Base-by-base conservation (phyloP, 2,797 vertebrate genomes). In the Urosaurus nigricauda region DNA sequence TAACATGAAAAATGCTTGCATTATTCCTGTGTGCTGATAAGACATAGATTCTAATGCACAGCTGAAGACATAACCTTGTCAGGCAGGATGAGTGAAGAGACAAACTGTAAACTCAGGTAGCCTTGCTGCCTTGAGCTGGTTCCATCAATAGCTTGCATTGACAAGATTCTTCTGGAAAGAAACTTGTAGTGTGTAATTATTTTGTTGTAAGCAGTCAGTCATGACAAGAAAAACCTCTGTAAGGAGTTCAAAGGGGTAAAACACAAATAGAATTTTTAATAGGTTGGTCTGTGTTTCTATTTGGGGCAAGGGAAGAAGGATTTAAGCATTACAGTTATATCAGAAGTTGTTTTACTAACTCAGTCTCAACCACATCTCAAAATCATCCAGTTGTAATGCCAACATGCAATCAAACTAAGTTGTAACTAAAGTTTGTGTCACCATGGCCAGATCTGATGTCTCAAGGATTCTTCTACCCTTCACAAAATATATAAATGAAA, bases 121-220 rank as follows among this genome's bases (percentile, higher is more conserved):
- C 65, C 71, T 73, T n/a, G 74, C 40, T 86, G 86, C 73, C 12
- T 53, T 85, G 71, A 88, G 47, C 51, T 43, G 71, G 68, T 77
- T 85, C 63, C 87, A 83, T 74, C 79, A 91, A n/a, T 79, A 65
- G 43, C 73, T 86, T 79, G 43, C 79, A 35, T 21, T 79, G 74
- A 74, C 84, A 86, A 78, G 53, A 79, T 73, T 86, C 53, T 71
- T 83, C 56, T 79, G 29, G 70, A 88, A 83, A 56, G 43, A 78
- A 86, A 78, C 74, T 74, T 88, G 79, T 83, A 83, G 53, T 83
- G 83, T 43, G 86, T 79, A 80, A 86, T 56, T 26, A 32, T 78
- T 79, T 85, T 58, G 26, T 86, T 91, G 87, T 79, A 6, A 92
- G 79, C 77, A 88, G 70, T 21, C 65, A 94, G 63, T 83, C 81